These are phyloP conservation scores for Deroplatys truncata DNA, from an alignment of 2,888 invertebrate genomes.

Conservation along the genomic window DNA sequence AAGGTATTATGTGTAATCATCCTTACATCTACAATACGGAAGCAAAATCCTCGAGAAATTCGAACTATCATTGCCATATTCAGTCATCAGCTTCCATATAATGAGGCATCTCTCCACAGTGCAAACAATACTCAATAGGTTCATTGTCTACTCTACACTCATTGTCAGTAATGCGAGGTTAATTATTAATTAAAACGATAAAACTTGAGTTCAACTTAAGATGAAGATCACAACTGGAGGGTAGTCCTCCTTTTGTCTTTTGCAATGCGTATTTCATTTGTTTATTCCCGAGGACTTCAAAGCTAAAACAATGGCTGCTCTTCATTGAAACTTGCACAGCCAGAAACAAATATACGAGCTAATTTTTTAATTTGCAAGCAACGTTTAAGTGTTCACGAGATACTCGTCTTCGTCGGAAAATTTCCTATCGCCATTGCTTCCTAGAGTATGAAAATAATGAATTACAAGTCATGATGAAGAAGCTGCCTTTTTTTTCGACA, in stretches of 20 bases:
- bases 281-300: background rate
- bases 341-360: background rate
- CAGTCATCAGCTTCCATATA: too few relatives aligned
- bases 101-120: too few relatives aligned
- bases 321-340: background rate
- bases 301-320: background rate
- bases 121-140: too few relatives aligned
- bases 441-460: background rate
- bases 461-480: background rate
- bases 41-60: too few relatives aligned
- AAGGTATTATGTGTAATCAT: too few relatives aligned
- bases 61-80: too few relatives aligned
- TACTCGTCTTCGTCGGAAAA: background rate
- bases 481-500: background rate
- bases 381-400: background rate
- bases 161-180: background rate
- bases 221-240: background rate
- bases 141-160: background rate
- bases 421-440: background rate
- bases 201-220: background rate
- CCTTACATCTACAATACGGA: too few relatives aligned
- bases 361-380: background rate
- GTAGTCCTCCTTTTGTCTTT: background rate
- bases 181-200: background rate
- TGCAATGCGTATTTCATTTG: background rate